Evolutionary conservation across 2,113 vertebrate species (phyloP), one percentile per base, ranked within the genome.

Genomic region (Caretta caretta): DNA sequence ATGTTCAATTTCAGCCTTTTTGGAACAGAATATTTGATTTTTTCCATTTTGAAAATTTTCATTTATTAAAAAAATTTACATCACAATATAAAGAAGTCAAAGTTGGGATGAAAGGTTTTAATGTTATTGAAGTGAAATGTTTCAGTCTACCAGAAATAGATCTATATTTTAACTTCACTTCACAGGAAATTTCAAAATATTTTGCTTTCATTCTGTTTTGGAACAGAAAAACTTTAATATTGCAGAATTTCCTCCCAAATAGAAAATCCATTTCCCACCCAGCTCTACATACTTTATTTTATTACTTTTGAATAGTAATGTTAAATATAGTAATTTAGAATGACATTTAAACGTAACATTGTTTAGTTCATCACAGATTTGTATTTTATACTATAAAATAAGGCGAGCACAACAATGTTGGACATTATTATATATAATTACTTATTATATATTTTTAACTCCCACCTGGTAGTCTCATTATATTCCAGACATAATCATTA

Each of bases 371-470:
- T 81, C 11, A 38, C 69, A 10, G 25, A 17, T 19, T 48, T 90
- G 5, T 42, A 51, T 56, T 86, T 83, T 78, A 3, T 20, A 46
- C 3, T 4, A 78, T 78, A 27, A 5, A 62, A 13, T 12, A 88
- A 53, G 89, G 56, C 72, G 25, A 12, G 7, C 19, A 29, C 0
- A 0, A 27, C 76, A 8, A 86, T 49, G 24, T 29, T 78, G 12
- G 75, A 49, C 3, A 20, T 10, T 57, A 72, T 80, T 12, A 31
- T 27, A 62, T 9, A 3, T n/a, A 75, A 85, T 72, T 38, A 87
- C 4, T 84, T 81, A 56, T 3, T 9, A 12, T 1, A 57, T 48
- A 78, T 42, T 46, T 0, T 0, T 53, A 4, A 83, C 51, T 57
- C 0, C 1, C 2, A 35, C 5, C 79, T n/a, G 12, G 89, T 20